Base-by-base conservation (phyloP, 2,888 invertebrate species). In the Conus canariensis region DNA sequence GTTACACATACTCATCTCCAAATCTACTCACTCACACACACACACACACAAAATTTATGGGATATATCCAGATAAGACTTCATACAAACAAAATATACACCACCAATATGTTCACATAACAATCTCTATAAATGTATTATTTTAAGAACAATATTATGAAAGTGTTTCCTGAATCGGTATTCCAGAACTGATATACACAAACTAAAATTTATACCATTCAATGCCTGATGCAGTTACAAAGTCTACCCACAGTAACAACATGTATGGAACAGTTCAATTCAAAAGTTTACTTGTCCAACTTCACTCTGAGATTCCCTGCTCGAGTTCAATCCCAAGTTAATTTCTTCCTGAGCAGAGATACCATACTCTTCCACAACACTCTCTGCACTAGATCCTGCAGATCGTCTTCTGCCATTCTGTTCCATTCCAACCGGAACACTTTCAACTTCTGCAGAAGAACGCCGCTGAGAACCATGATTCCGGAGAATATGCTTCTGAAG, bases 401-500 rank as follows among this genome's bases (percentile, higher is more conserved):
- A 56, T 58, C 22, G 82, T 22, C 58, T 56, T 83, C 56, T 19
- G 22, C 82, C 82, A 56, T 58, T 25, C 19, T 22, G 22, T 19
- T 83, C 70, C 70, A 58, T 14, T 87, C 87, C 74, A n/a, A 58
- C 56, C 56, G 70, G 70, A 85, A 70, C 22, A 70, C 56, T 22
- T 22, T 87, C 74, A 58, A 19, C n/a, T 14, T 45, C 87, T 74
- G 10, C 70, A 56, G 58, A 5, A 56, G n/a, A 56, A 16, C 56
- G 64, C n/a, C 22, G 74, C 74, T 87, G 74, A 10, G 74, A 74
- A 16, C 74, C 74, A 74, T 74, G 87, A 58, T 87, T 87, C 19
- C 74, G 70, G 14, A 74, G 87, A 25, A 74, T 87, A 56, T 87
- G 87, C 58, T 87, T 87, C 25, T 87, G 87, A n/a, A 87, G 74